These are phyloP conservation scores for Brassicogethes aeneus DNA, from an alignment of 2,888 invertebrate genomes.

Conservation along the genomic window DNA sequence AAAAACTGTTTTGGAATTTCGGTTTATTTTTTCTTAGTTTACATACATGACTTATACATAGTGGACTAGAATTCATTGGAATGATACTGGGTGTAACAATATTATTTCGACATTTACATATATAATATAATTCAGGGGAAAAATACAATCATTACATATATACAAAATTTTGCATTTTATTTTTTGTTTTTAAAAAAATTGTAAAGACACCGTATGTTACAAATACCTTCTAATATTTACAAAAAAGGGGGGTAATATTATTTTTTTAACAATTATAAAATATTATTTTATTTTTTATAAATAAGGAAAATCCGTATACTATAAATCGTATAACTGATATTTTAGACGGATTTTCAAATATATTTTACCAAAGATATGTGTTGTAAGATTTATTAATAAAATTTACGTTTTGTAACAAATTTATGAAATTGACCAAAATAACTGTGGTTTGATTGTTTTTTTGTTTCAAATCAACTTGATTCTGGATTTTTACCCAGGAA, in stretches of 20 bases:
- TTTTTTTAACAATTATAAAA: conserved; percentile 2
- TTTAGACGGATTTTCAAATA: conserved; percentile 21
- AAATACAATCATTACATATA: background rate
- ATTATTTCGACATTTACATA: conserved; percentile 1
- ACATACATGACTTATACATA: conserved; percentile 25
- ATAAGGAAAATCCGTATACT: conserved; percentile 27
- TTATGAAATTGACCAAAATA: too few species aligned
- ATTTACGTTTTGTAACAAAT: too few species aligned
- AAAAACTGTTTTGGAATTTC: too few species aligned
- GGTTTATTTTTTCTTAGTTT: conserved; percentile 11
- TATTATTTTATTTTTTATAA: background rate
- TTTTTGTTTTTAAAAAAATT: background rate
- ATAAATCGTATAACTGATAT: conserved; percentile 26
- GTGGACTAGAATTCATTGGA: conserved; percentile 25
- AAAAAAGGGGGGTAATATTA: too few species aligned
- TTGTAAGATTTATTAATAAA: too few species aligned
- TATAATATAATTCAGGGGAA: background rate
- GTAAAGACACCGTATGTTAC: conserved; percentile 3
- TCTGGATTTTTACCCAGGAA: too few species aligned
- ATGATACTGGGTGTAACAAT: conserved; percentile 2
- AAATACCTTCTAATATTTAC: background rate
- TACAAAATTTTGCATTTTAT: conserved; percentile 4
- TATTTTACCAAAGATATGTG: background rate
- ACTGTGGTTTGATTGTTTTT: too few species aligned
- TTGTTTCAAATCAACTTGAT: too few species aligned